Percentiles rank a stretch among this genome's conserved stretches.
Conservation (phyloP, 2,113 vertebrate species). For the Toxotes chatareus region DNA sequence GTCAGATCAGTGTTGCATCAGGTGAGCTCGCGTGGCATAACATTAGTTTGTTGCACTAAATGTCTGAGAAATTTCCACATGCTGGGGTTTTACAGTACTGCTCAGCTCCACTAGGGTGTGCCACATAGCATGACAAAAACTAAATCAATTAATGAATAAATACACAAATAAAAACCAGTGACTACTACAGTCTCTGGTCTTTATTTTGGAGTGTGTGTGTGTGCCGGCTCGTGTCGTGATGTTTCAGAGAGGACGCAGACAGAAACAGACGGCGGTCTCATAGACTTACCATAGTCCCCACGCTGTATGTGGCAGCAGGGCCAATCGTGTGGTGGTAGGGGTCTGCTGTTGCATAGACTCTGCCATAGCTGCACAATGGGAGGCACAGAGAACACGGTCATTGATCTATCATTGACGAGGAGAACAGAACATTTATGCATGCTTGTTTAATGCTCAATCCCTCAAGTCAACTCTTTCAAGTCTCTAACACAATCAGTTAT, state of each 20-base stretch:
- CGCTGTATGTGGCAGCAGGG: conserved; percentile 93
- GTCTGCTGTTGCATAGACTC: conserved; percentile 95
- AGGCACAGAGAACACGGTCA: conserved; percentile 51
- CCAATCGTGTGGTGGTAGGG: conserved; percentile 94
- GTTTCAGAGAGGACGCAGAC: conserved; percentile 27
- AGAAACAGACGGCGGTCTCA: conserved; percentile 13
- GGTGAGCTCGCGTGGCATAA: conserved; percentile 44
- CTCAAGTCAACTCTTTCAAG: conserved; percentile 76
- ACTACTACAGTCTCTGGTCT: conserved; percentile 51
- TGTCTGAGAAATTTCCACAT: conserved; percentile 56
- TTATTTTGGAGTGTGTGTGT: conserved; percentile 55
- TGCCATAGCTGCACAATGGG: conserved; percentile 88
- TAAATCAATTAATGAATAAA: conserved; percentile 49
- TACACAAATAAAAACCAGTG: conserved; percentile 66
- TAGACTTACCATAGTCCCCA: conserved; percentile 95
- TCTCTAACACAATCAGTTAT: conserved; percentile 69
- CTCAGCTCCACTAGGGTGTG: conserved; percentile 65
- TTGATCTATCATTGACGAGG: conserved; percentile 67
- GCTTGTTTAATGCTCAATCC: conserved; percentile 71
- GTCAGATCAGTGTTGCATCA: conserved; percentile 51
- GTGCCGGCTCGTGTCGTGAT: conserved; percentile 40
- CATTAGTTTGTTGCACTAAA: conserved; percentile 50
- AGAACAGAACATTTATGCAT: conserved; percentile 65
- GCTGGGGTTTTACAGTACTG: conserved; percentile 45
- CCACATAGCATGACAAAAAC: conserved; percentile 58